Evolutionary conservation across 2,113 vertebrate species (phyloP), one percentile per base, ranked within the genome.

Genomic region (Amazona guildingii): DNA sequence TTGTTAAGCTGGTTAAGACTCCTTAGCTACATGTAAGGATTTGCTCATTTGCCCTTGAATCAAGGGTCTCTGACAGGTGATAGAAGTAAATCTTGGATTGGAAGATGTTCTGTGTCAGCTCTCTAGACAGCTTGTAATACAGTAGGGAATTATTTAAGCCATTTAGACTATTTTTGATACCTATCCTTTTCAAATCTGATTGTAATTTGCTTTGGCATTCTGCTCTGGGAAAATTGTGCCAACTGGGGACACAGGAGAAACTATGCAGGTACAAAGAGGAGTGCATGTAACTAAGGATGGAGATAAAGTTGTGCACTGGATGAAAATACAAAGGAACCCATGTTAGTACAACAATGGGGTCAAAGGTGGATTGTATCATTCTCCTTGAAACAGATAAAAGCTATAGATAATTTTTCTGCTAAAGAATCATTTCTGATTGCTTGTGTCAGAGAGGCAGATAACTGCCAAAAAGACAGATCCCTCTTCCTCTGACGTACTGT

Each of bases 401-500:
- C 78, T 83, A 90, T 86, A 95, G 96, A 95, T 95, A 97, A 97
- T 97, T 98, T 95, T 97, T 97, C 97, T 97, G 87, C 95, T 97
- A 97, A 98, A 98, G 94, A 98, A 98, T 97, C 88, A 92, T 94
- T 94, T 97, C 95, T 98, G 98, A 98, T 98, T 97, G 97, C 94
- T 98, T 98, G 96, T 97, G 97, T 97, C 96, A 98, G 82, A 96
- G 97, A 97, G 97, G 97, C 96, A 97, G 97, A 98, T 97, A 98
- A 98, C 97, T 97, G 98, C 97, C 98, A 98, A 90, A 97, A 98
- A 98, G 98, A 98, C 79, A 97, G 97, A 98, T 97, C 94, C 96
- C 88, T 96, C 96, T 97, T 96, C 96, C 97, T 98, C 93, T 94
- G 97, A 97, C 97, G 98, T 98, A 97, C 80, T 98, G 97, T 98